A percentile compares a stretch with the other conserved stretches of the same genome.
Evolutionary conservation across 2,888 invertebrate genomes (phyloP).

Genomic region (Andrena fulva): DNA sequence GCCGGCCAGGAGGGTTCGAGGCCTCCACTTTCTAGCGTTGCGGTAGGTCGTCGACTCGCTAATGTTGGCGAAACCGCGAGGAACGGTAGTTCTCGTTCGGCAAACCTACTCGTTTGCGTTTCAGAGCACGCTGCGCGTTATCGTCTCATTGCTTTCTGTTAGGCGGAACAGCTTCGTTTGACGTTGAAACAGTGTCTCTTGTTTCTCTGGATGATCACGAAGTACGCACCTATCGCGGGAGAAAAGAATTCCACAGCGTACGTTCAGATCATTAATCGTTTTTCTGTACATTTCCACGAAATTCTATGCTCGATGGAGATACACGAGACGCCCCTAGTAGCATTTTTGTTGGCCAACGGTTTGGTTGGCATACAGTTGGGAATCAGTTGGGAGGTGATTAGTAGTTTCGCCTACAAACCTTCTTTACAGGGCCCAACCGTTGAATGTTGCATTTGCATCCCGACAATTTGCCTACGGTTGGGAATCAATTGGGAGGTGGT

Average conservation of each 20-base stretch:
- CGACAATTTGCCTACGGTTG: no score
- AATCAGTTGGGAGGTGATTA: no score
- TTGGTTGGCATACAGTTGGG: no score
- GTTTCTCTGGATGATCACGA: not conserved
- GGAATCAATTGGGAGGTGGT: no score
- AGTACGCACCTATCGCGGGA: no score
- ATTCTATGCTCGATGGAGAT: not conserved
- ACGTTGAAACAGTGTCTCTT: not conserved
- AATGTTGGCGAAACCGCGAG: constrained; percentile 17
- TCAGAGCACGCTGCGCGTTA: not conserved
- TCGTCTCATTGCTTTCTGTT: not conserved
- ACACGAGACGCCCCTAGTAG: not conserved
- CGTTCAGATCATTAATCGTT: no score
- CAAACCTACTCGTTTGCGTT: not conserved
- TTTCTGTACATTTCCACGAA: constrained; percentile 2
- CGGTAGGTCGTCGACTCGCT: constrained; percentile 51
- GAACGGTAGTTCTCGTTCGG: constrained; percentile 12
- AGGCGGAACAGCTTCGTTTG: not conserved
- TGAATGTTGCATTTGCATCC: no score
- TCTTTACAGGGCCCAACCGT: no score
- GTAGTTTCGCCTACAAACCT: no score
- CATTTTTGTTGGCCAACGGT: no score
- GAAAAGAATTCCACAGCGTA: no score
- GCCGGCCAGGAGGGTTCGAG: not conserved
- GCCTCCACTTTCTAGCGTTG: constrained; percentile 46